Evolutionary conservation across 2,797 vertebrate genomes (phyloP).

Genomic region (Propithecus perrieri): DNA sequence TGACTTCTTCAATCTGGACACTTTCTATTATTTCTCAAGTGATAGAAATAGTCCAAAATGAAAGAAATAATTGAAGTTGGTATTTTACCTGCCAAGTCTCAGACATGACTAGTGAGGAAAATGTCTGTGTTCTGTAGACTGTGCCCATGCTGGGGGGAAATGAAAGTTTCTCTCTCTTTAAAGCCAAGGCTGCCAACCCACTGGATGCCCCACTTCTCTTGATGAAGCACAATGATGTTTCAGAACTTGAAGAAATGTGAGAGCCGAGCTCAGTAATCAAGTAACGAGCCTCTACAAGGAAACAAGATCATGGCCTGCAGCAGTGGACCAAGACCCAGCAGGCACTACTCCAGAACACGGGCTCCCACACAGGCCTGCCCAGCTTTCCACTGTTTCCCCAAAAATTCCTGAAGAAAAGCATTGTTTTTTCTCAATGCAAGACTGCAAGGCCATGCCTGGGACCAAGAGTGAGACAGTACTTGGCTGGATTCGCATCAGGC

Average conservation of each 20-base stretch:
- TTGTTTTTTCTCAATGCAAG: not conserved
- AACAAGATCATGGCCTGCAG: conserved; percentile 9
- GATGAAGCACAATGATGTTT: not conserved
- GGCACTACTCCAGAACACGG: not conserved
- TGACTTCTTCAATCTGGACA: not conserved
- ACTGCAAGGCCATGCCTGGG: not conserved
- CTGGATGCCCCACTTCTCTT: not conserved
- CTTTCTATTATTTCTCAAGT: not conserved
- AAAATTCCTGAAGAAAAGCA: not conserved
- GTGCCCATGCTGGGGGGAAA: not conserved
- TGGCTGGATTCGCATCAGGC: not conserved
- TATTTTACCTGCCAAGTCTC: not conserved
- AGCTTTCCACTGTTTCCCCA: not conserved
- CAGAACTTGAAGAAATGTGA: not conserved
- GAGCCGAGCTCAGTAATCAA: not conserved
- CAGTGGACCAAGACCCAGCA: not conserved
- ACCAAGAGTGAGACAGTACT: not conserved
- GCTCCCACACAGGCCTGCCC: not conserved
- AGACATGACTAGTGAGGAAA: not conserved
- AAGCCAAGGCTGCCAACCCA: not conserved
- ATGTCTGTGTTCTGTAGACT: not conserved
- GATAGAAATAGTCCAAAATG: not conserved
- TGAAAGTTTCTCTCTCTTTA: not conserved
- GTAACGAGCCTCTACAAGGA: conserved; percentile 42
- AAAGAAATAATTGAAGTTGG: not conserved